phyloP scores from a whole-genome alignment of 2,888 invertebrate genomes.

The Himalopsyche kuldschensis region DNA sequence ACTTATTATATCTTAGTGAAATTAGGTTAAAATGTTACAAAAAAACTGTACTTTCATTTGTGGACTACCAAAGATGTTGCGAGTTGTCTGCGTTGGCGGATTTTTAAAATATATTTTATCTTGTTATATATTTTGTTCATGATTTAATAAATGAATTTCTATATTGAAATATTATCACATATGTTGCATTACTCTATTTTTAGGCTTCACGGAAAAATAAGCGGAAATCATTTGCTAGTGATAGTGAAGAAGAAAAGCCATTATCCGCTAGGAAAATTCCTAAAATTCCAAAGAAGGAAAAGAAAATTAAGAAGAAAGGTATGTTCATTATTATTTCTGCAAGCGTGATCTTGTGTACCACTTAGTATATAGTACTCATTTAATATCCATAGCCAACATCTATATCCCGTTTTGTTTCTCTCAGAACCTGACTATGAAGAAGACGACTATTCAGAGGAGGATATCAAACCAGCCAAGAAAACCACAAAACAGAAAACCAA shows the following conservation, averaged over 20 bases:
- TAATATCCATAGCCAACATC: not conserved
- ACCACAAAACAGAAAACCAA: slow-evolving; percentile 49
- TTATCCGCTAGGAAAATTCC: slow-evolving; percentile 68
- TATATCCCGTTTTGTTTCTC: not conserved
- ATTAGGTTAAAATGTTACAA: too few species aligned
- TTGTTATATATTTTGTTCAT: too few species aligned
- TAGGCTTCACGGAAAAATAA: slow-evolving; percentile 52
- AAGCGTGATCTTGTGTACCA: not conserved
- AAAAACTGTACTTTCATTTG: too few species aligned
- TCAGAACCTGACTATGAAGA: slow-evolving; percentile 51
- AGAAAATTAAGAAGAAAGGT: slow-evolving; percentile 59
- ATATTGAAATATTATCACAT: not conserved
- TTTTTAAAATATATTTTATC: too few species aligned
- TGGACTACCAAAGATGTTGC: too few species aligned
- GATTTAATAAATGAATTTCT: too few species aligned
- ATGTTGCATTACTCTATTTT: not conserved
- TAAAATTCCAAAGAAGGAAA: slow-evolving; percentile 60
- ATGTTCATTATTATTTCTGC: slow-evolving; percentile 28
- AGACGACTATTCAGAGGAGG: slow-evolving; percentile 60
- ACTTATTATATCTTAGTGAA: too few species aligned
- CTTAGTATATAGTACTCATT: not conserved
- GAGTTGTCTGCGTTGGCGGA: not conserved
- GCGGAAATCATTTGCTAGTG: slow-evolving; percentile 46
- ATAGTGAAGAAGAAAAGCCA: slow-evolving; percentile 72
- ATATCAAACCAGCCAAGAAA: slow-evolving; percentile 64